Evolutionary conservation across 2,888 invertebrate species (phyloP).

Genomic region (Lottia gigantea): DNA sequence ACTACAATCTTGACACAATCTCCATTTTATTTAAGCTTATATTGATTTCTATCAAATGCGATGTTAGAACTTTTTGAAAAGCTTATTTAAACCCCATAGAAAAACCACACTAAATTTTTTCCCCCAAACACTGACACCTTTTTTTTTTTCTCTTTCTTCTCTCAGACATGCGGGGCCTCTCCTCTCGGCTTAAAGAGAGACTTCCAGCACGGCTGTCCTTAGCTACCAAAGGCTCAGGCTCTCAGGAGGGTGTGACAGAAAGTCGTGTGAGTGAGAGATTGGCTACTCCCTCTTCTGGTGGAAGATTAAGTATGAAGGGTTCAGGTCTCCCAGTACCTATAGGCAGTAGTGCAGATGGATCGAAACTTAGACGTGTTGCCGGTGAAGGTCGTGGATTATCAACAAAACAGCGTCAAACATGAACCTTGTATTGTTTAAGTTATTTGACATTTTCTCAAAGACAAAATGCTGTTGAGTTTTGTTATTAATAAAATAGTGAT

Average conservation of each 20-base stretch:
- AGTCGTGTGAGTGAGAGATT: constrained; percentile 57
- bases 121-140: too few relatives aligned
- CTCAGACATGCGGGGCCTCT: constrained; percentile 47
- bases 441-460: not conserved
- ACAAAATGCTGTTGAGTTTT: constrained; percentile 8
- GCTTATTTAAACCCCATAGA: too few relatives aligned
- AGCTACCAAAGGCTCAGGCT: constrained; percentile 46
- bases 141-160: constrained; percentile 39
- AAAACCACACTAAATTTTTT: too few relatives aligned
- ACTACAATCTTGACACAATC: too few relatives aligned
- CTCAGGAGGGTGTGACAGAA: constrained; percentile 47
- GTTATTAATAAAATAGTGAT: not conserved
- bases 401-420: constrained; percentile 4
- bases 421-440: not conserved
- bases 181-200: constrained; percentile 53
- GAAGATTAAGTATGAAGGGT: constrained; percentile 56
- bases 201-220: constrained; percentile 54
- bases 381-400: constrained; percentile 27
- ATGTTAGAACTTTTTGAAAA: too few relatives aligned
- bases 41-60: too few relatives aligned
- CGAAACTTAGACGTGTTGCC: constrained; percentile 51
- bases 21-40: too few relatives aligned
- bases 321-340: constrained; percentile 60
- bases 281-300: constrained; percentile 62
- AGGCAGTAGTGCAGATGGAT: constrained; percentile 50